Evolutionary conservation across 2,797 vertebrate genomes (phyloP).

Genomic region (Enteromius afrohamiltoni): DNA sequence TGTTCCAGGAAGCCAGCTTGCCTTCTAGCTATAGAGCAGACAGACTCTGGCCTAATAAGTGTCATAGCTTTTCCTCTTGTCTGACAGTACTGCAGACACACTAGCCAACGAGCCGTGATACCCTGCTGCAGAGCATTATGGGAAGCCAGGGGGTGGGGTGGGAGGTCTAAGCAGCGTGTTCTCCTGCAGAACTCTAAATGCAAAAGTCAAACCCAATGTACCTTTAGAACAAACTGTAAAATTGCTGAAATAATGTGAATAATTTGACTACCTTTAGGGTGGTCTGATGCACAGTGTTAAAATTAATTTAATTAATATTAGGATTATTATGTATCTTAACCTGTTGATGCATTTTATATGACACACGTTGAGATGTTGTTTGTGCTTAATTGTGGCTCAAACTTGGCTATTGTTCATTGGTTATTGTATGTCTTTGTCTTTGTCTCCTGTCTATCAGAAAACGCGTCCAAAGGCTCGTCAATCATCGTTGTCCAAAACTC

Average conservation of each 20-base stretch:
- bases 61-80: slow-evolving; percentile 14
- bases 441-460: slow-evolving; percentile 78
- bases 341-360: slow-evolving; percentile 1
- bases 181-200: neutral
- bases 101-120: slow-evolving; percentile 29
- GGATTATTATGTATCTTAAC: neutral
- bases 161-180: slow-evolving; percentile 2
- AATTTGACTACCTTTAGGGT: neutral
- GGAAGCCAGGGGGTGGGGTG: neutral
- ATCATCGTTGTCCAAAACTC: slow-evolving; percentile 85
- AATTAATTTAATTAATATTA: neutral
- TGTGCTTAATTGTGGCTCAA: neutral
- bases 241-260: neutral
- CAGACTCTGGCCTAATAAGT: slow-evolving; percentile 35
- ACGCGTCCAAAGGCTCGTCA: slow-evolving; percentile 87
- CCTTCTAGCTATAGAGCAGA: slow-evolving; percentile 24
- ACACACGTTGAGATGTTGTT: neutral
- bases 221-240: neutral
- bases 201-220: neutral
- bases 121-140: slow-evolving; percentile 24
- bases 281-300: neutral
- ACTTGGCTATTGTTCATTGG: neutral
- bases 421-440: slow-evolving; percentile 5
- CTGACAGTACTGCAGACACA: slow-evolving; percentile 46
- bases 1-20: neutral